Conservation (phyloP, 1,140 invertebrate species). For the Callitettix versicolor region DNA sequence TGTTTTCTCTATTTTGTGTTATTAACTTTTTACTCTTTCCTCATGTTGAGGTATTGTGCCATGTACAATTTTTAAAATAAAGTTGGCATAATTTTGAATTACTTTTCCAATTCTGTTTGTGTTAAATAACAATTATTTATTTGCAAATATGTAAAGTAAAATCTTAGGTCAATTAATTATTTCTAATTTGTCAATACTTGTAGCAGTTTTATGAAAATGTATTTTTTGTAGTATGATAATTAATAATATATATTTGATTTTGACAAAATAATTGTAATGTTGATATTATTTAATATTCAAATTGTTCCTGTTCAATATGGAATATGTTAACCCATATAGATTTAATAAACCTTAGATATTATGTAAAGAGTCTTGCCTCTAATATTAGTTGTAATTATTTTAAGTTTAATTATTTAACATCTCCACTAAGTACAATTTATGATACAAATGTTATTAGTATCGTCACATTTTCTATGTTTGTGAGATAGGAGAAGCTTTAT, state of each 20-base stretch:
- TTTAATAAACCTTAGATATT: background rate
- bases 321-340: background rate
- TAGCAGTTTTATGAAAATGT: background rate
- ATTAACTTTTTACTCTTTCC: slow-evolving; percentile 10
- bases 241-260: background rate
- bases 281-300: background rate
- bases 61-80: slow-evolving; percentile 4
- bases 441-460: background rate
- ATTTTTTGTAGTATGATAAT: background rate
- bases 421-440: slow-evolving; percentile 3
- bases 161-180: slow-evolving; percentile 4
- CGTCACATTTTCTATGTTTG: background rate
- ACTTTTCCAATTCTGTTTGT: background rate
- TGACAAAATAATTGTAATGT: background rate
- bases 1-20: slow-evolving; percentile 11
- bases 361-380: background rate
- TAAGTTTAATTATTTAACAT: background rate
- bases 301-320: background rate
- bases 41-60: slow-evolving; percentile 16
- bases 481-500: background rate
- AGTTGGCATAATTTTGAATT: background rate
- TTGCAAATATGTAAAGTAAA: slow-evolving; percentile 3
- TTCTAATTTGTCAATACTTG: background rate
- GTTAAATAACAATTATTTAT: background rate
- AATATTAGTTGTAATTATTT: background rate